A percentile compares a stretch with the other conserved stretches of the same genome.
Evolutionary conservation across 2,888 invertebrate genomes (phyloP).

Genomic region (Tanaodytes sp.): DNA sequence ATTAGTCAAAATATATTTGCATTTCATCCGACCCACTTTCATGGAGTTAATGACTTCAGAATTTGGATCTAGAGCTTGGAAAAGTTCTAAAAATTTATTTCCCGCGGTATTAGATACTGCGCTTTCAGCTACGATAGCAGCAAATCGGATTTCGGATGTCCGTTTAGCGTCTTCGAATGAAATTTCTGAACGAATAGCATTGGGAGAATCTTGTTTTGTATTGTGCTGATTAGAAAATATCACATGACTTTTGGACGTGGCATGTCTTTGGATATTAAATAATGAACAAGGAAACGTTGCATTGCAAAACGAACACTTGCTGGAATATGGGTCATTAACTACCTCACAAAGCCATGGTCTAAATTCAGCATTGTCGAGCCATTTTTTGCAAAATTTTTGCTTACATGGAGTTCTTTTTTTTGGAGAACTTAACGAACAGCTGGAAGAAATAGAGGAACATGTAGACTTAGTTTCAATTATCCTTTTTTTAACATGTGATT

Average conservation of each 20-base stretch:
- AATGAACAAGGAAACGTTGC: not conserved
- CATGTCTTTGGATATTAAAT: not conserved
- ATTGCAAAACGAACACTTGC: not conserved
- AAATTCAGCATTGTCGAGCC: not conserved
- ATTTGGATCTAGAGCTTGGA: not conserved
- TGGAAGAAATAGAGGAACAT: too few species aligned
- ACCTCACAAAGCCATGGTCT: not conserved
- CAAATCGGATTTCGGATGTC: not conserved
- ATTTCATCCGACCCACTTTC: constrained; percentile 1
- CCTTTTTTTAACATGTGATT: constrained; percentile 1
- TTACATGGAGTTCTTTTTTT: not conserved
- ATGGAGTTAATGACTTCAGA: not conserved
- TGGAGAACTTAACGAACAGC: too few species aligned
- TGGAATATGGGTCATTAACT: not conserved
- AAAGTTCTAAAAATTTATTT: not conserved
- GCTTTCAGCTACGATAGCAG: not conserved
- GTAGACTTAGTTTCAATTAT: too few species aligned
- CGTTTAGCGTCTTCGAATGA: not conserved
- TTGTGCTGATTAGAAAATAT: too few species aligned
- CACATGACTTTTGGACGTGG: not conserved
- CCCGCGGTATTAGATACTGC: not conserved
- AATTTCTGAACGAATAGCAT: too few species aligned
- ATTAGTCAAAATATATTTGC: not conserved
- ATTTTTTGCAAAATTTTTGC: not conserved
- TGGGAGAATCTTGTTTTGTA: too few species aligned